Evolutionary conservation across 1,140 invertebrate species (phyloP).

Genomic region (Eumeta japonica): DNA sequence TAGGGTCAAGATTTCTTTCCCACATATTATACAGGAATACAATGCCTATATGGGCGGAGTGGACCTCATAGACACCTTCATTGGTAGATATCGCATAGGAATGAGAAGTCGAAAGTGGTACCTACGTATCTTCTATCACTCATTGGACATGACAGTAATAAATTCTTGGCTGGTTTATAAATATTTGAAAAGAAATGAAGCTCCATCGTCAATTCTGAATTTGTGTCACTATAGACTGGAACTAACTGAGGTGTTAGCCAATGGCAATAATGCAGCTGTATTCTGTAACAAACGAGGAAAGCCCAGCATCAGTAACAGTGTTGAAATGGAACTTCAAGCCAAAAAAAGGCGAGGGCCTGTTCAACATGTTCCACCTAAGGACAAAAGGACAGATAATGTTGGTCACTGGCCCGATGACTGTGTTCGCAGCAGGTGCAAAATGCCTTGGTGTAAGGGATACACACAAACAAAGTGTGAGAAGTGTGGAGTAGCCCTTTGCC

Average conservation of each 20-base stretch:
- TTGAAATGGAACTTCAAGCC: conserved; percentile 23
- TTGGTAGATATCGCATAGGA: conserved; percentile 38
- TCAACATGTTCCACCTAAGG: conserved; percentile 24
- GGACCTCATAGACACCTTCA: conserved; percentile 39
- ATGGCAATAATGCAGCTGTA: conserved; percentile 20
- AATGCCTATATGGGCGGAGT: too few relatives aligned
- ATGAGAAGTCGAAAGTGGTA: conserved; percentile 44
- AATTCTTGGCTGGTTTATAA: conserved; percentile 24
- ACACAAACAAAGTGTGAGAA: too few relatives aligned
- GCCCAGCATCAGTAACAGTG: conserved; percentile 19
- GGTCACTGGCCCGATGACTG: too few relatives aligned
- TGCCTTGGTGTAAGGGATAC: too few relatives aligned
- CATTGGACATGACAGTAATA: conserved; percentile 34
- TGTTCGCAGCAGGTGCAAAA: too few relatives aligned
- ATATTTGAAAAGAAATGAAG: conserved; percentile 20
- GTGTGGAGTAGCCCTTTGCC: too few relatives aligned
- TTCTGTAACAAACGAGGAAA: conserved; percentile 25
- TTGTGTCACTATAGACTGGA: conserved; percentile 24
- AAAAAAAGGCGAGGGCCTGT: conserved; percentile 23
- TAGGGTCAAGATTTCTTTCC: conserved; percentile 35
- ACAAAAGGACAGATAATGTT: conserved; percentile 23
- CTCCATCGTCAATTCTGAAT: too few relatives aligned
- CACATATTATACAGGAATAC: conserved; percentile 46
- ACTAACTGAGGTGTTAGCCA: conserved; percentile 22
- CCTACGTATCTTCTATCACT: too few relatives aligned